Percentiles rank a stretch among this genome's conserved stretches.
Evolutionary conservation across 1,140 invertebrate genomes (phyloP).

Genomic region (Apis dorsata): DNA sequence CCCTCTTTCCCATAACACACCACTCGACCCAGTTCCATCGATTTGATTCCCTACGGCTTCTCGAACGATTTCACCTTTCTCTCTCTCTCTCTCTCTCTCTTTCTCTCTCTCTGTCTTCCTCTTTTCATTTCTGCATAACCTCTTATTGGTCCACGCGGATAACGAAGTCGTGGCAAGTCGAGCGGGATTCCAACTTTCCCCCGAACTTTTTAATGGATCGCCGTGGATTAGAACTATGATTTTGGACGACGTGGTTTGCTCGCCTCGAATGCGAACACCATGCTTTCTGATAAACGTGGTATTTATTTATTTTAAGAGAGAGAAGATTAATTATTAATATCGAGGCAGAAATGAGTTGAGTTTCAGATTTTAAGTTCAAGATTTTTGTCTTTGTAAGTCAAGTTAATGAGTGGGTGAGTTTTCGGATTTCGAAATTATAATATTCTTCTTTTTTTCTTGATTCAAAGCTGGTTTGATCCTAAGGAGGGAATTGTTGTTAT

Average conservation of each 20-base stretch:
- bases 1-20: slow-evolving; percentile 18
- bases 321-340: too few species aligned
- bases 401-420: too few species aligned
- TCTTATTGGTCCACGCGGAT: slow-evolving; percentile 14
- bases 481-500: too few species aligned
- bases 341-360: too few species aligned
- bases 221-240: background rate
- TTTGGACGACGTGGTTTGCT: background rate
- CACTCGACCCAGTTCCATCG: slow-evolving; percentile 53
- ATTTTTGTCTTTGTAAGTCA: too few species aligned
- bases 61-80: background rate
- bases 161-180: slow-evolving; percentile 24
- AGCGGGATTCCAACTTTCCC: slow-evolving; percentile 37
- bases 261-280: too few species aligned
- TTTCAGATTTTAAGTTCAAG: too few species aligned
- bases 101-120: background rate
- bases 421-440: too few species aligned
- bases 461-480: too few species aligned
- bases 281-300: too few species aligned
- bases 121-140: background rate
- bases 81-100: background rate
- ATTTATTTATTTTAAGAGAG: too few species aligned
- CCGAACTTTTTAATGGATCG: slow-evolving; percentile 29
- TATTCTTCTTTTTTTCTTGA: too few species aligned
- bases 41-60: slow-evolving; percentile 55